Evolutionary conservation across 2,797 vertebrate genomes (phyloP).

Genomic region (Chloroceryle amazona): DNA sequence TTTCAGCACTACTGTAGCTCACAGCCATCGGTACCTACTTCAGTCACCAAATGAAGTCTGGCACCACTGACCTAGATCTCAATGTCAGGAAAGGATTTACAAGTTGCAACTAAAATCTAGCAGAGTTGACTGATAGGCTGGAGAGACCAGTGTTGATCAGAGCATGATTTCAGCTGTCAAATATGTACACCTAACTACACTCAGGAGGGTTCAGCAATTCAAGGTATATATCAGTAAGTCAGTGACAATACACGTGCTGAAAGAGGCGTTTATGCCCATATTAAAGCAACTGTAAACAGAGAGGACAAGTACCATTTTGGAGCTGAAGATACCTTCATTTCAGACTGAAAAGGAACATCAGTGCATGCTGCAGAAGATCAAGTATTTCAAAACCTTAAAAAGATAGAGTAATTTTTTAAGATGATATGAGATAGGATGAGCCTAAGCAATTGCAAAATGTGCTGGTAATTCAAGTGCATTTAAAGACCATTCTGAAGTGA

Average conservation of each 20-base stretch:
- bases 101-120: background rate
- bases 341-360: background rate
- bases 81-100: background rate
- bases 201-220: background rate
- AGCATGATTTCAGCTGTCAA: background rate
- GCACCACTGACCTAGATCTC: background rate
- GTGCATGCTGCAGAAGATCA: background rate
- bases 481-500: constrained; percentile 2
- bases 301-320: background rate
- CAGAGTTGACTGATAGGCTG: background rate
- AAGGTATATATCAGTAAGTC: background rate
- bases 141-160: background rate
- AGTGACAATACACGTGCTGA: background rate
- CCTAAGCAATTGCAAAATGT: background rate
- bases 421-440: background rate
- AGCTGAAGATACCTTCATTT: background rate
- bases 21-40: background rate
- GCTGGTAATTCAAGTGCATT: background rate
- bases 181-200: background rate
- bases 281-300: background rate
- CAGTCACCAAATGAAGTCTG: background rate
- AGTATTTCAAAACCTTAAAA: background rate
- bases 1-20: background rate
- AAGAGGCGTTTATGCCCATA: background rate
- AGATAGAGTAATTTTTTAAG: background rate